A percentile compares a stretch with the other conserved stretches of the same genome.
Conservation (phyloP, 1,140 invertebrate species). For the Scylla paramamosain region DNA sequence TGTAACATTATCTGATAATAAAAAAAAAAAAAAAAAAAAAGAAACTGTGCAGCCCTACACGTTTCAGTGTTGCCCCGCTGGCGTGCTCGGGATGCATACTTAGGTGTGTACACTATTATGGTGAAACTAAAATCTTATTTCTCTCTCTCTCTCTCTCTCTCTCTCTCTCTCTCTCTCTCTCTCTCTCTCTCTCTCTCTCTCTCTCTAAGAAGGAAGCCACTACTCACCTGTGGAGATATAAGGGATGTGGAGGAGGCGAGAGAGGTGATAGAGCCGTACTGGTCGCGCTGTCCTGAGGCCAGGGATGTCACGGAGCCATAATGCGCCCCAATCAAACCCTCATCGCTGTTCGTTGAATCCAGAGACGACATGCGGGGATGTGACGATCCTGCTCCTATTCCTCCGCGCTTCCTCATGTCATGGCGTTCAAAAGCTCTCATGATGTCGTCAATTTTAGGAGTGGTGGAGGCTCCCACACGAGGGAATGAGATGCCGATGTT, state of each 20-base stretch:
- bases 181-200: slow-evolving; percentile 18
- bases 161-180: slow-evolving; percentile 21
- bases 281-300: slow-evolving; percentile 80
- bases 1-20: too few relatives aligned
- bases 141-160: slow-evolving; percentile 13
- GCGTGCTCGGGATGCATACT: not conserved
- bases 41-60: too few relatives aligned
- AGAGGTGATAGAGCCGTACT: slow-evolving; percentile 85
- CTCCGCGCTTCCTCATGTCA: slow-evolving; percentile 59
- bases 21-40: too few relatives aligned
- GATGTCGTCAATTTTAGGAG: slow-evolving; percentile 81
- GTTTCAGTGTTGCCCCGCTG: too few relatives aligned
- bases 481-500: slow-evolving; percentile 62
- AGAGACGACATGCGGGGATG: slow-evolving; percentile 81
- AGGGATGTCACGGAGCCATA: slow-evolving; percentile 80
- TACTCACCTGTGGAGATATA: slow-evolving; percentile 84
- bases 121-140: not conserved
- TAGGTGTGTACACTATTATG: not conserved
- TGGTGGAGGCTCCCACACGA: slow-evolving; percentile 62
- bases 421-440: slow-evolving; percentile 84
- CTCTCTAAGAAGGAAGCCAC: not conserved
- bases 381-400: slow-evolving; percentile 60
- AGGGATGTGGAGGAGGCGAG: slow-evolving; percentile 84
- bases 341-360: slow-evolving; percentile 82
- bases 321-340: slow-evolving; percentile 79